These are phyloP conservation scores for Platynereis dumerilii DNA, from an alignment of 2,888 invertebrate species.

Conservation along the genomic window DNA sequence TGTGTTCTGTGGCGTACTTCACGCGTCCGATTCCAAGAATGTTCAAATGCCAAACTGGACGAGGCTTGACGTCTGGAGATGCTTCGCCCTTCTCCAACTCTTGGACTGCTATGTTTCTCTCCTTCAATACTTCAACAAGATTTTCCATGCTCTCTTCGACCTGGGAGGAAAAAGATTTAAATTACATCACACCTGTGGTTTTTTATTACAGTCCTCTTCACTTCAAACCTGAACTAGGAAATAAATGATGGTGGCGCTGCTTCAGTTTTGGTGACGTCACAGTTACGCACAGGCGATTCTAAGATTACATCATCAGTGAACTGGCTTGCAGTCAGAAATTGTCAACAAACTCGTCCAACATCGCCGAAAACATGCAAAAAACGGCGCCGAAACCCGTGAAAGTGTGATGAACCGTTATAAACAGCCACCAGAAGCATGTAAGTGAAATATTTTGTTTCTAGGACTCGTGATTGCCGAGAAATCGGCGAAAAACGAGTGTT, in stretches of 20 bases:
- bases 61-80: slow-evolving; percentile 26
- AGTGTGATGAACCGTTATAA: too few species aligned
- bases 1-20: neutral
- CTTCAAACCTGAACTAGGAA: neutral
- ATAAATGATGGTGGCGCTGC: too few species aligned
- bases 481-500: too few species aligned
- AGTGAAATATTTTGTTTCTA: too few species aligned
- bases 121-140: slow-evolving; percentile 86
- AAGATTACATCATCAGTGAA: neutral
- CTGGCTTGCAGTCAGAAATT: neutral
- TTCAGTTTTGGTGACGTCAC: too few species aligned
- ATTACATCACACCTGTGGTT: neutral
- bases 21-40: slow-evolving; percentile 28
- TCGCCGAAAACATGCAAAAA: too few species aligned
- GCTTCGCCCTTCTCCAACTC: slow-evolving; percentile 72
- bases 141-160: slow-evolving; percentile 93
- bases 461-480: too few species aligned
- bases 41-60: slow-evolving; percentile 27
- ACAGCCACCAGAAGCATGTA: too few species aligned
- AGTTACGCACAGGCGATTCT: too few species aligned
- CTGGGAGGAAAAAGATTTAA: slow-evolving; percentile 59
- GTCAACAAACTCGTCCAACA: neutral
- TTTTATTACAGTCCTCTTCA: neutral
- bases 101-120: slow-evolving; percentile 89
- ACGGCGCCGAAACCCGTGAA: too few species aligned